These are phyloP conservation scores for Saccopteryx leptura DNA, from an alignment of 2,113 vertebrate genomes.

Conservation along the genomic window DNA sequence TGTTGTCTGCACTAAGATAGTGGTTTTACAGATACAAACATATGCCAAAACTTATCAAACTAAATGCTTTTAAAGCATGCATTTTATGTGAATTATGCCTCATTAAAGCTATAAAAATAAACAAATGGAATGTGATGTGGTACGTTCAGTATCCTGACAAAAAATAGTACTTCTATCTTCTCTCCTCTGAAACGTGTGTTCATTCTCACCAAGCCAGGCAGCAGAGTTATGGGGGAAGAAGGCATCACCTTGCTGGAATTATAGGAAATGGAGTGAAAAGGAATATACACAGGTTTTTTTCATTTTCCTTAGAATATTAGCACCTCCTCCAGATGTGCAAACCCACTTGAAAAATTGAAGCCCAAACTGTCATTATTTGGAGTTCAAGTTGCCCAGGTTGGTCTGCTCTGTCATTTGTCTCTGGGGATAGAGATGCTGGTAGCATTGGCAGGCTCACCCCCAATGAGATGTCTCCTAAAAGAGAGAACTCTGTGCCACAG, in stretches of 20 bases:
- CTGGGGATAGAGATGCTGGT: background rate
- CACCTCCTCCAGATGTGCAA: background rate
- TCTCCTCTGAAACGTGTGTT: background rate
- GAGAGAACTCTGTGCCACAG: background rate
- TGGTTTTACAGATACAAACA: background rate
- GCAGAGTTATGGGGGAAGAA: background rate
- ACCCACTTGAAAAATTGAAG: conserved; percentile 7
- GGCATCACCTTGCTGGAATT: background rate
- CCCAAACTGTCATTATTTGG: background rate
- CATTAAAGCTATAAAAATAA: background rate
- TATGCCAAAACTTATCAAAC: background rate
- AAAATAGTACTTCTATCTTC: background rate
- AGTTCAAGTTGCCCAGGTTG: background rate
- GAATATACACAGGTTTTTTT: background rate
- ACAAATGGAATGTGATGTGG: background rate
- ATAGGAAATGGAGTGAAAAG: background rate
- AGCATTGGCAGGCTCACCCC: background rate
- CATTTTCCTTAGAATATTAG: background rate
- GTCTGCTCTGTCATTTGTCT: background rate
- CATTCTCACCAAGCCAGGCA: background rate
- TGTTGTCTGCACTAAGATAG: background rate
- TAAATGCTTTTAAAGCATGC: background rate
- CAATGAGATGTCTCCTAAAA: background rate
- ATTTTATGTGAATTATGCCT: background rate
- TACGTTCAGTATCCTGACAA: background rate